Evolutionary conservation across 2,888 invertebrate genomes (phyloP).

Genomic region (Melipona beecheii): DNA sequence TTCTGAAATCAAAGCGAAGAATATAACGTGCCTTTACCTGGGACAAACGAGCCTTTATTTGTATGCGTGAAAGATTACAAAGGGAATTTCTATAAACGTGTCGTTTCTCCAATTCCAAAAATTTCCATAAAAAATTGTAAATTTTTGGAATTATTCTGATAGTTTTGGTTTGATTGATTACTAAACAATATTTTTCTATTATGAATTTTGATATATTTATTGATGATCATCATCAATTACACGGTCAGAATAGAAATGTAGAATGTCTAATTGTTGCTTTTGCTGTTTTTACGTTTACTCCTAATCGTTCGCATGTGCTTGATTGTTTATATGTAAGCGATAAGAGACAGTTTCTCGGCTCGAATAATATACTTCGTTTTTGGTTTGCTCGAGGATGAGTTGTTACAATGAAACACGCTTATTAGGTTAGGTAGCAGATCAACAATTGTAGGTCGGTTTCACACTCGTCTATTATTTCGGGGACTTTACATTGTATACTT

Average conservation of each 20-base stretch:
- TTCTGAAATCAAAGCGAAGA: not conserved
- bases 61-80: not conserved
- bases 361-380: not conserved
- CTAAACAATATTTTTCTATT: slow-evolving; percentile 4
- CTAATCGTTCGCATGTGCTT: not conserved
- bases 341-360: not conserved
- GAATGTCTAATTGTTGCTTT: not conserved
- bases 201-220: not conserved
- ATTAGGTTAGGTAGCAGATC: slow-evolving; percentile 59
- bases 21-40: not conserved
- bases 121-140: not conserved
- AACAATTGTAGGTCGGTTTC: slow-evolving; percentile 54
- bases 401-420: slow-evolving; percentile 24
- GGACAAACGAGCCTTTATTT: no score
- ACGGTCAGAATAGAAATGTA: not conserved
- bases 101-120: not conserved
- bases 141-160: not conserved
- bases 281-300: not conserved
- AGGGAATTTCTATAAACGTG: not conserved
- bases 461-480: slow-evolving; percentile 6
- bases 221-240: slow-evolving; percentile 21
- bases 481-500: slow-evolving; percentile 1
- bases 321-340: not conserved
- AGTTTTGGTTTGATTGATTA: not conserved
- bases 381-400: not conserved